Conservation (phyloP, 2,113 vertebrate genomes). For the Labeo catla region DNA sequence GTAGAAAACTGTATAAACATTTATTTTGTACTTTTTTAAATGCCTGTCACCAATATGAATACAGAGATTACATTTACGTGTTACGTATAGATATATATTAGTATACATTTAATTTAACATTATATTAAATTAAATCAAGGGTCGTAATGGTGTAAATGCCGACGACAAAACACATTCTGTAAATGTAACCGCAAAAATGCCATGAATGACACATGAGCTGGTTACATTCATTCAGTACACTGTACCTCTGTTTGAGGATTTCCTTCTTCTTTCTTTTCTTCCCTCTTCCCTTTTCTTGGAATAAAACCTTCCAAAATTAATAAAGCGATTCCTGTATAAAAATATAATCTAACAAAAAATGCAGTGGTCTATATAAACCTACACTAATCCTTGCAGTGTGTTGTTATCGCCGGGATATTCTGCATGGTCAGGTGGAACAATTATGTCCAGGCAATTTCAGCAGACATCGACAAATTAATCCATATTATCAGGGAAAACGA, state of each 20-base stretch:
- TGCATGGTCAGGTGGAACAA: slow-evolving; percentile 40
- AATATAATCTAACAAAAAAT: background rate
- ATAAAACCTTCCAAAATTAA: background rate
- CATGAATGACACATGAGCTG: background rate
- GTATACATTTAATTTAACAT: no score
- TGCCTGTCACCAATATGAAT: no score
- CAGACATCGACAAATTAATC: slow-evolving; percentile 21
- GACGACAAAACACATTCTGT: background rate
- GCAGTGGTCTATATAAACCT: background rate
- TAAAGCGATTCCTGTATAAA: background rate
- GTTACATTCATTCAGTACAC: slow-evolving; percentile 3
- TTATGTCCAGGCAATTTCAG: slow-evolving; percentile 2
- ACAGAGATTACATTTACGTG: no score
- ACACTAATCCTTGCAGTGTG: slow-evolving; percentile 5
- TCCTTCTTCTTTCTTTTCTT: slow-evolving; percentile 15
- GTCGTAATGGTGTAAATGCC: no score
- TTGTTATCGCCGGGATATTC: slow-evolving; percentile 1
- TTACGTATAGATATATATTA: no score
- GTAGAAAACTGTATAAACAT: no score
- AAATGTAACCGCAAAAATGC: background rate
- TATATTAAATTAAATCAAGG: no score
- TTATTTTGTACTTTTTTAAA: no score
- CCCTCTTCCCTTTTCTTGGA: background rate
- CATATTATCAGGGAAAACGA: slow-evolving; percentile 5
- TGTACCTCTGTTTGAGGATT: slow-evolving; percentile 33